Evolutionary conservation across 2,888 invertebrate species (phyloP).

Genomic region (Pherbina coryleti): DNA sequence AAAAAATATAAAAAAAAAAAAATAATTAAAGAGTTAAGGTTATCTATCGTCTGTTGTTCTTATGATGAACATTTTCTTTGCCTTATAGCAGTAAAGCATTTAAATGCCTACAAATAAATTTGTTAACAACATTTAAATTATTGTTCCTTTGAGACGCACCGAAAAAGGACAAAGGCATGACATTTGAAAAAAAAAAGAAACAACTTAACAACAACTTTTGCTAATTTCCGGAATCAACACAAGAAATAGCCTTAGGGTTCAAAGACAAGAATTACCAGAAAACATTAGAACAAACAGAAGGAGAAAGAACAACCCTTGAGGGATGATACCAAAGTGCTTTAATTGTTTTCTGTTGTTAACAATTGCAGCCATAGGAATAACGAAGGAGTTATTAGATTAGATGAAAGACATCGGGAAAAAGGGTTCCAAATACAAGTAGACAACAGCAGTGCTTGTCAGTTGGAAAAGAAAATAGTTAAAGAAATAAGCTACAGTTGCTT

Average conservation of each 20-base stretch:
- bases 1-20: too few species aligned
- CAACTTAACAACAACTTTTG: slow-evolving; percentile 8
- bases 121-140: slow-evolving; percentile 32
- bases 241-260: neutral
- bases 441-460: too few species aligned
- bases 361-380: neutral
- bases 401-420: neutral
- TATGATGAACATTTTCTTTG: neutral
- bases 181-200: neutral
- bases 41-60: too few species aligned
- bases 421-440: neutral
- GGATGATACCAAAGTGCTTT: slow-evolving; percentile 1
- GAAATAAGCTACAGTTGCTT: too few species aligned
- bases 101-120: slow-evolving; percentile 1
- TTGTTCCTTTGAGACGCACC: slow-evolving; percentile 13
- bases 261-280: neutral
- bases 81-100: neutral
- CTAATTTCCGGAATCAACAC: slow-evolving; percentile 18
- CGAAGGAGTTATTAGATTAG: slow-evolving; percentile 1
- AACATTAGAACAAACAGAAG: neutral
- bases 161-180: neutral
- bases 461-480: too few species aligned
- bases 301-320: slow-evolving; percentile 4
- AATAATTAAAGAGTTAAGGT: too few species aligned
- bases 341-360: slow-evolving; percentile 26